A percentile compares a stretch with the other conserved stretches of the same genome.
phyloP scores from a whole-genome alignment of 2,888 invertebrate genomes.

The Bellardia pandia region DNA sequence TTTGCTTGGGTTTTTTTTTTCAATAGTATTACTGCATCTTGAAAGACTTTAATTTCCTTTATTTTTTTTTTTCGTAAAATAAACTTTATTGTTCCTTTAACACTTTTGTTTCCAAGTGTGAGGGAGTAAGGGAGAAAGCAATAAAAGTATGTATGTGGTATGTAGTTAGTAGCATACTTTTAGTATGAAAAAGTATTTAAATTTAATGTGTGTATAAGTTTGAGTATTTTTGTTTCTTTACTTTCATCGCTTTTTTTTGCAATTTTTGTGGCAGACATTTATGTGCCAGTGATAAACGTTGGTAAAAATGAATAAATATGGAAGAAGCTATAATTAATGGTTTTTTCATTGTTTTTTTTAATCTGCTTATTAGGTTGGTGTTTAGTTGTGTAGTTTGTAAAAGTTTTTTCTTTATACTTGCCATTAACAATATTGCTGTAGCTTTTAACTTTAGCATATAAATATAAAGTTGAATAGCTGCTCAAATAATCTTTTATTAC shows the following conservation, averaged over 20 bases:
- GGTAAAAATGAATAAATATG: constrained; percentile 10
- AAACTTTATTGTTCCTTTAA: constrained; percentile 30
- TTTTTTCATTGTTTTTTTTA: constrained; percentile 9
- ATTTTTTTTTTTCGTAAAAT: background rate
- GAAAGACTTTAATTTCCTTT: constrained; percentile 46
- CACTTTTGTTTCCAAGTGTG: background rate
- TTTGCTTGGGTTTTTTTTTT: background rate
- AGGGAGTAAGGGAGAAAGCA: too few relatives aligned
- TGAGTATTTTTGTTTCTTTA: background rate
- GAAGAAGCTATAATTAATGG: background rate
- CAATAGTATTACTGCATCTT: background rate
- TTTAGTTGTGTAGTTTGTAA: background rate
- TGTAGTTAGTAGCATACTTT: constrained; percentile 7
- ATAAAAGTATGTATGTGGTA: background rate
- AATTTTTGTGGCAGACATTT: constrained; percentile 32
- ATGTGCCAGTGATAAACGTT: constrained; percentile 22
- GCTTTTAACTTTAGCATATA: background rate
- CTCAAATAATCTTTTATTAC: background rate
- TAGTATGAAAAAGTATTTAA: constrained; percentile 9
- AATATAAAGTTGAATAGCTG: background rate
- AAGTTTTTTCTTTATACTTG: too few relatives aligned
- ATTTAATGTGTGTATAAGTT: constrained; percentile 15
- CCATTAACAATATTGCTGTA: too few relatives aligned
- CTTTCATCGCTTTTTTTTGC: constrained; percentile 1
- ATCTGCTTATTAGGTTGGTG: background rate